phyloP scores from a whole-genome alignment of 2,113 vertebrate genomes.

The Hucho hucho region DNA sequence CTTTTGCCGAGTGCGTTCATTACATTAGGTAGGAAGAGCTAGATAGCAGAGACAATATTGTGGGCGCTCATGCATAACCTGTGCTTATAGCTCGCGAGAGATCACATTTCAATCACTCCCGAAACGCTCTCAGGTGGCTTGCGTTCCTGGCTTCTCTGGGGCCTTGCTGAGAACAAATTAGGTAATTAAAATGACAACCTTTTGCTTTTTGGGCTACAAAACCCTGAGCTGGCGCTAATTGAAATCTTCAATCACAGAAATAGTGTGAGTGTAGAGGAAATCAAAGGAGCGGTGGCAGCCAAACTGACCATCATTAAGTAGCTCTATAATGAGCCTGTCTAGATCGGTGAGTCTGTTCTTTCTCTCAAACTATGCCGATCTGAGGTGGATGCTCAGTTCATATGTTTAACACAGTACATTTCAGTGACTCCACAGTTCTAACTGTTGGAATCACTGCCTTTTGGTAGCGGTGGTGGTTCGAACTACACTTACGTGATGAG shows the following conservation, averaged over 20 bases:
- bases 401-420: not conserved
- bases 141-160: not conserved
- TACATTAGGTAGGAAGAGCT: slow-evolving; percentile 57
- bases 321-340: not conserved
- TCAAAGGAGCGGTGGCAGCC: not conserved
- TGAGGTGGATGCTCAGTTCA: too few species aligned
- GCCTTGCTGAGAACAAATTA: slow-evolving; percentile 60
- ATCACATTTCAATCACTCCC: slow-evolving; percentile 56
- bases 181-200: slow-evolving; percentile 50
- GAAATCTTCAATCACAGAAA: slow-evolving; percentile 50
- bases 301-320: not conserved
- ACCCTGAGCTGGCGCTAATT: slow-evolving; percentile 46
- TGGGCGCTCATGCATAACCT: slow-evolving; percentile 43
- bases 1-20: slow-evolving; percentile 38
- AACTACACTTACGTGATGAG: too few species aligned
- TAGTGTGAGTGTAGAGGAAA: slow-evolving; percentile 24
- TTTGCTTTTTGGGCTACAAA: slow-evolving; percentile 36
- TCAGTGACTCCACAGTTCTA: not conserved
- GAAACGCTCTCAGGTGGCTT: slow-evolving; percentile 45
- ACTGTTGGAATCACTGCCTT: too few species aligned
- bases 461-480: too few species aligned
- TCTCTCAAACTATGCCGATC: too few species aligned
- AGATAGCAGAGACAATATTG: slow-evolving; percentile 61
- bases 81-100: slow-evolving; percentile 27
- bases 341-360: not conserved